phyloP scores from a whole-genome alignment of 53 echinoderm and acorn worm species.

The Paracentrotus lividus region DNA sequence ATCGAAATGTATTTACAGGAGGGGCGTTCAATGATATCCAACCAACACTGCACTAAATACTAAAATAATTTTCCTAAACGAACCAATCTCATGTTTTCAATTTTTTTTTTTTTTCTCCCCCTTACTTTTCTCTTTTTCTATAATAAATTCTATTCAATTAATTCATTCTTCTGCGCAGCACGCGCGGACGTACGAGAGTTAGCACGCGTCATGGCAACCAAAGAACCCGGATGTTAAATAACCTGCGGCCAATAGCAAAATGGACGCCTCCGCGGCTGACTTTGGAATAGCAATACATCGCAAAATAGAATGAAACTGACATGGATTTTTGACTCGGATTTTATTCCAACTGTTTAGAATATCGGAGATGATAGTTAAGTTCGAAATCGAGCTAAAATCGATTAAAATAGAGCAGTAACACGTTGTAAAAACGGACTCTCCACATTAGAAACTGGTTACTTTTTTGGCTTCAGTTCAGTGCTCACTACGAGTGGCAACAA shows the following conservation, averaged over 20 bases:
- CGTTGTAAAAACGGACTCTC: neutral
- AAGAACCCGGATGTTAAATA: constrained; percentile 65
- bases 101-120: too few relatives aligned
- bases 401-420: neutral
- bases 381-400: neutral
- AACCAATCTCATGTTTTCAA: too few relatives aligned
- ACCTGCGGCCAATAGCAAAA: neutral
- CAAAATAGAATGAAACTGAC: neutral
- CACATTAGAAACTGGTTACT: neutral
- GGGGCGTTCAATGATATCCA: too few relatives aligned
- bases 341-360: neutral
- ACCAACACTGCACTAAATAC: too few relatives aligned
- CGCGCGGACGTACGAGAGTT: neutral
- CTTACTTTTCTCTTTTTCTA: too few relatives aligned
- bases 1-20: too few relatives aligned
- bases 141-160: too few relatives aligned
- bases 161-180: too few relatives aligned
- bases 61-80: too few relatives aligned
- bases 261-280: constrained; percentile 30
- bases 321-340: neutral
- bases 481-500: neutral
- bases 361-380: neutral
- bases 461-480: neutral
- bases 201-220: constrained; percentile 36
- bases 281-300: neutral